Percentiles rank a stretch among this genome's conserved stretches.
Evolutionary conservation across 2,113 vertebrate species (phyloP).

Genomic region (Ammodytes marinus): DNA sequence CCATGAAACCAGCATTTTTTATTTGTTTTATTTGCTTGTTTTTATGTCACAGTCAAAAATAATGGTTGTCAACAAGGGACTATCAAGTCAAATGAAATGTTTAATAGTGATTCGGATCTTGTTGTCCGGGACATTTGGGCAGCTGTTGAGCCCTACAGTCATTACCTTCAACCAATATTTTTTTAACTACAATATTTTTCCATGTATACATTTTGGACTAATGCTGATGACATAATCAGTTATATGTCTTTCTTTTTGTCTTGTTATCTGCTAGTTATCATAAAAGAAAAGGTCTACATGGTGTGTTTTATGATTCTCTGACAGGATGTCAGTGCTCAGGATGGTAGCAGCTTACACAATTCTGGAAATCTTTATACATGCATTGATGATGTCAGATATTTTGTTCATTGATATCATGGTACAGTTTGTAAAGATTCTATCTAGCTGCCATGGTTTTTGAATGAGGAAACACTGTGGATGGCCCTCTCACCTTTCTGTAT

Average conservation of each 20-base stretch:
- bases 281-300: neutral
- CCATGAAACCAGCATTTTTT: neutral
- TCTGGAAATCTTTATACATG: neutral
- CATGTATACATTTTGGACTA: neutral
- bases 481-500: neutral
- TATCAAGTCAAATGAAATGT: neutral
- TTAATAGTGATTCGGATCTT: neutral
- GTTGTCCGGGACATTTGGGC: neutral
- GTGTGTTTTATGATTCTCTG: slow-evolving; percentile 8
- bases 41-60: neutral
- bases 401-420: neutral
- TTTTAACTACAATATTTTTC: neutral
- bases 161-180: neutral
- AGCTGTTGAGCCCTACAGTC: neutral
- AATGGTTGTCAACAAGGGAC: neutral
- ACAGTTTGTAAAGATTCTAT: slow-evolving; percentile 9
- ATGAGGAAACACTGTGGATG: neutral
- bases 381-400: slow-evolving; percentile 4
- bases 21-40: slow-evolving; percentile 4
- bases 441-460: slow-evolving; percentile 5
- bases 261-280: slow-evolving; percentile 9
- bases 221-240: neutral
- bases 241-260: neutral
- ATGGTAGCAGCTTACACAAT: neutral
- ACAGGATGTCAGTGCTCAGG: slow-evolving; percentile 3